These are phyloP conservation scores for Cyanoderma ruficeps DNA, from an alignment of 2,113 vertebrate genomes.

Conservation along the genomic window DNA sequence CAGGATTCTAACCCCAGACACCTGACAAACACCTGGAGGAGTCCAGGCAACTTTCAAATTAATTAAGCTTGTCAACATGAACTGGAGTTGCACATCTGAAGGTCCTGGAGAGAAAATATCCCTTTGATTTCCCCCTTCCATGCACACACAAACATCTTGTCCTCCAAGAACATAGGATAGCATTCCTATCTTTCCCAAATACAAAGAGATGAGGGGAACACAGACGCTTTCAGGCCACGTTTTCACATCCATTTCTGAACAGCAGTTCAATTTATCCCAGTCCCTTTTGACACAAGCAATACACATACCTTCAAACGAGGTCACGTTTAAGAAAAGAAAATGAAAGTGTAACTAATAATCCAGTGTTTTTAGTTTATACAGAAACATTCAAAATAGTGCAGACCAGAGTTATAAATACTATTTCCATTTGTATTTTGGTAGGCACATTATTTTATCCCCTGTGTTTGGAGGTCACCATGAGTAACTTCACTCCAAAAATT, in stretches of 20 bases:
- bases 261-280: not conserved
- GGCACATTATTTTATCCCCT: not conserved
- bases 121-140: not conserved
- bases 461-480: fast-evolving
- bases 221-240: not conserved
- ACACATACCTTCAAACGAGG: not conserved
- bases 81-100: not conserved
- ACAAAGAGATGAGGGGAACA: not conserved
- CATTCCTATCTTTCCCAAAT: not conserved
- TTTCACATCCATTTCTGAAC: not conserved
- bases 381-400: not conserved
- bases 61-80: not conserved
- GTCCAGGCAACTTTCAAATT: not conserved
- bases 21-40: not conserved
- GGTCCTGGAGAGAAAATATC: not conserved
- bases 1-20: not conserved
- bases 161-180: not conserved
- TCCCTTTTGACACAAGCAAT: not conserved
- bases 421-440: not conserved
- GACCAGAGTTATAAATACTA: not conserved
- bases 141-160: not conserved
- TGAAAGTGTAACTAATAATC: not conserved
- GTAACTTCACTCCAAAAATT: not conserved
- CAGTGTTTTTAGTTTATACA: not conserved
- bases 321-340: not conserved